Evolutionary conservation across 2,797 vertebrate species (phyloP), one percentile per base, ranked within the genome.

Genomic region (Mus minutoides): DNA sequence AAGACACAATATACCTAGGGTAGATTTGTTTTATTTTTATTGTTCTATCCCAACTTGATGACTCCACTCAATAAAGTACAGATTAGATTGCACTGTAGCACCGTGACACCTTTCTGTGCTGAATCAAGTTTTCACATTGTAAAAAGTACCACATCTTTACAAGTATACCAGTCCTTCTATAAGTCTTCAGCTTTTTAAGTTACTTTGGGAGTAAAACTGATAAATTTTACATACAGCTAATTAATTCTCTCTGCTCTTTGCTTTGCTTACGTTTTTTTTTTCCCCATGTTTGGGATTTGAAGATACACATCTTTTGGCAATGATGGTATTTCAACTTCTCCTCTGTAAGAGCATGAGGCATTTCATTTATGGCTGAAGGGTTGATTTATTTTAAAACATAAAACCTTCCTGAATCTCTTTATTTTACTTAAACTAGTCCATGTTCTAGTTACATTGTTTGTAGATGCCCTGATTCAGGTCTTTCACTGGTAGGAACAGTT

Each of bases 401-500:
- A 95, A 75, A 64, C 67, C 37, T 96, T 82, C 83, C 71, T 56
- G 96, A 96, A 96, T 89, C 88, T 60, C 86, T 94, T 79, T 82
- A 95, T 92, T 96, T 85, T 84, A 94, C 90, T 95, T 95, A 92
- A 94, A 96, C 69, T 86, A 83, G 94, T 40, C 43, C 71, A 67
- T 89, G 77, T 91, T 95, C 91, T 97, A 56, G 83, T 92, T 89
- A 85, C 71, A 91, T 85, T 96, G 89, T 94, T 96, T 95, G 91
- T 88, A 58, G 88, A 82, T 67, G 80, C 76, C 71, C 92, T 97
- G 89, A 64, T 94, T 97, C 96, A 94, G 88, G 96, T 95, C 77
- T 93, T 96, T 96, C 94, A 97, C 89, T 94, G 93, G 89, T 83
- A 84, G 85, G 71, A 96, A 97, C 49, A 94, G 82, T 96, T 97